Evolutionary conservation across 2,797 vertebrate genomes (phyloP).

Genomic region (Phataginus tetradactyla): DNA sequence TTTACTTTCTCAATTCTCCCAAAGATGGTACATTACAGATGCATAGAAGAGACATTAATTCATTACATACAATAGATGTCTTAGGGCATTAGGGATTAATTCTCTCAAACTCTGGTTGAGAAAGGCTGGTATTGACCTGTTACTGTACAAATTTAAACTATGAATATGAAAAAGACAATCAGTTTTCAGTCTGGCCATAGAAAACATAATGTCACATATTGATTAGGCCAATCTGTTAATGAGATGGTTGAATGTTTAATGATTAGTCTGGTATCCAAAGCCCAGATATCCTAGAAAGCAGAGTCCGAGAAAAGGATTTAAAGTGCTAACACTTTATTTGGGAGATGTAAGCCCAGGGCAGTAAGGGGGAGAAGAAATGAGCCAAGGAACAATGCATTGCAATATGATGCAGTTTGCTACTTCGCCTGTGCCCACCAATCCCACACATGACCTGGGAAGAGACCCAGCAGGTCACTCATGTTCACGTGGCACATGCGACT

Average conservation of each 20-base stretch:
- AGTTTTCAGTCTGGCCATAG: not conserved
- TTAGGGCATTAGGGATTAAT: not conserved
- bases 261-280: not conserved
- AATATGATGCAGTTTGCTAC: not conserved
- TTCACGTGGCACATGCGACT: not conserved
- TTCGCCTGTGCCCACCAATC: accelerated
- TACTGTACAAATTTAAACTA: not conserved
- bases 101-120: not conserved
- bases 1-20: not conserved
- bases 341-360: not conserved
- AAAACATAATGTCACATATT: not conserved
- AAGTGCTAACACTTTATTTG: not conserved
- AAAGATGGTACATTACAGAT: not conserved
- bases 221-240: not conserved
- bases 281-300: not conserved
- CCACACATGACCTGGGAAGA: not conserved
- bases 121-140: not conserved
- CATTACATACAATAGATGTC: not conserved
- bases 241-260: not conserved
- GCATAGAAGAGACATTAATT: not conserved
- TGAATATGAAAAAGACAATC: constrained; percentile 8
- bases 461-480: not conserved
- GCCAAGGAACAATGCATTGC: too few species aligned
- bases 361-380: not conserved
- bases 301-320: not conserved